These are phyloP conservation scores for Lipophrys pholis DNA, from an alignment of 2,113 vertebrate genomes.

Conservation along the genomic window DNA sequence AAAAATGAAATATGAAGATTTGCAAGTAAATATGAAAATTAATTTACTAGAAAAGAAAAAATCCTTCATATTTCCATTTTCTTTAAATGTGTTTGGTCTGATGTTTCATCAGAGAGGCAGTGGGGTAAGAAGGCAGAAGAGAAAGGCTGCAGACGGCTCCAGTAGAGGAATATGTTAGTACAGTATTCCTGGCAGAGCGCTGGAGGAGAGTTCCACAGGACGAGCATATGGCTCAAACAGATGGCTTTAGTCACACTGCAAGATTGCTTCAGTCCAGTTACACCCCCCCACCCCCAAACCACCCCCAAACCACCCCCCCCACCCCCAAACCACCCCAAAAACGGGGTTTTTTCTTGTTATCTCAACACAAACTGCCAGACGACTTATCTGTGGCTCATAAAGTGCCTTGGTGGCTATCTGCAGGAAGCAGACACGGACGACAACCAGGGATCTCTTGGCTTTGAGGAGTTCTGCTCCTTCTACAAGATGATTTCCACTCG, in stretches of 20 bases:
- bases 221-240: slow-evolving; percentile 70
- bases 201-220: slow-evolving; percentile 37
- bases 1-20: neutral
- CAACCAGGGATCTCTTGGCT: slow-evolving; percentile 91
- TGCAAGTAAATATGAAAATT: no score
- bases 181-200: slow-evolving; percentile 35
- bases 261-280: slow-evolving; percentile 49
- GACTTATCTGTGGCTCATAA: slow-evolving; percentile 33
- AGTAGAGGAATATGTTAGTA: slow-evolving; percentile 29
- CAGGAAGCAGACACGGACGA: slow-evolving; percentile 96
- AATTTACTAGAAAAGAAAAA: neutral
- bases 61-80: neutral
- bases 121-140: neutral
- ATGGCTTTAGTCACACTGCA: slow-evolving; percentile 58
- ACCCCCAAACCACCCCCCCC: no score
- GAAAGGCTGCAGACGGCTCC: neutral
- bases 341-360: no score
- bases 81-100: neutral
- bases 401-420: slow-evolving; percentile 32
- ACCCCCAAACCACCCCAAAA: no score
- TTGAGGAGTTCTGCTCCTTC: slow-evolving; percentile 96
- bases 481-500: slow-evolving; percentile 98
- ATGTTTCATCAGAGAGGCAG: neutral
- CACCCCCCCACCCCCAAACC: slow-evolving; percentile 26
- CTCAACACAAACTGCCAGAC: neutral